A percentile compares a stretch with the other conserved stretches of the same genome.
Conservation (phyloP, 2,888 invertebrate genomes). For the Seira ritae region DNA sequence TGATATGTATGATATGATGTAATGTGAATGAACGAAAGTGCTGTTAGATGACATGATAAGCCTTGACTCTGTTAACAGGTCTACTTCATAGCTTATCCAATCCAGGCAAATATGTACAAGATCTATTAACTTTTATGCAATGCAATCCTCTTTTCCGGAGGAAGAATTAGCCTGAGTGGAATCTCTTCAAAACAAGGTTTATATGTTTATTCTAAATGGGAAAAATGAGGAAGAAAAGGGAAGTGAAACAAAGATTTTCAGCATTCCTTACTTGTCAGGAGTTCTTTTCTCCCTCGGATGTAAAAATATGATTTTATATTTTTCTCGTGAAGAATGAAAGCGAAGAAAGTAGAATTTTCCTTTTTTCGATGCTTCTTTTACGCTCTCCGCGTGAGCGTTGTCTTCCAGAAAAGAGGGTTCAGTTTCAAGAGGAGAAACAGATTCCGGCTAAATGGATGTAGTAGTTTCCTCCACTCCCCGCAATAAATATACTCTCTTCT, state of each 20-base stretch:
- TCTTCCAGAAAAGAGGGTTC: background rate
- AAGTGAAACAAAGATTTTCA: constrained; percentile 13
- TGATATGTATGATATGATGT: too few relatives aligned
- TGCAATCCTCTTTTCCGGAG: too few relatives aligned
- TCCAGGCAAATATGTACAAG: background rate
- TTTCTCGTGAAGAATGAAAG: constrained; percentile 13
- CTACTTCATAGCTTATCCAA: background rate
- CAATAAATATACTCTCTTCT: background rate
- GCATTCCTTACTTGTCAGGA: constrained; percentile 23
- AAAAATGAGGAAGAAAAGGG: background rate
- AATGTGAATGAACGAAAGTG: background rate
- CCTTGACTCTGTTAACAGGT: background rate
- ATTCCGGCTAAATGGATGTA: background rate
- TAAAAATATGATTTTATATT: constrained; percentile 1
- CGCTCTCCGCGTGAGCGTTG: background rate
- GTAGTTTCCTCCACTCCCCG: background rate
- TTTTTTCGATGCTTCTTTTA: background rate
- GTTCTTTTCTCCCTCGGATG: background rate
- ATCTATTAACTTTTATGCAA: background rate
- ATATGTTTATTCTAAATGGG: too few relatives aligned
- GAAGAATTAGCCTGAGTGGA: too few relatives aligned
- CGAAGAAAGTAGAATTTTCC: background rate
- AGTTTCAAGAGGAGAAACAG: background rate
- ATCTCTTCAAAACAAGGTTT: too few relatives aligned
- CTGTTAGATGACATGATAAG: constrained; percentile 2